A percentile compares a stretch with the other conserved stretches of the same genome.
Evolutionary conservation across 2,888 invertebrate species (phyloP).

Genomic region (Limnephilus marmoratus): DNA sequence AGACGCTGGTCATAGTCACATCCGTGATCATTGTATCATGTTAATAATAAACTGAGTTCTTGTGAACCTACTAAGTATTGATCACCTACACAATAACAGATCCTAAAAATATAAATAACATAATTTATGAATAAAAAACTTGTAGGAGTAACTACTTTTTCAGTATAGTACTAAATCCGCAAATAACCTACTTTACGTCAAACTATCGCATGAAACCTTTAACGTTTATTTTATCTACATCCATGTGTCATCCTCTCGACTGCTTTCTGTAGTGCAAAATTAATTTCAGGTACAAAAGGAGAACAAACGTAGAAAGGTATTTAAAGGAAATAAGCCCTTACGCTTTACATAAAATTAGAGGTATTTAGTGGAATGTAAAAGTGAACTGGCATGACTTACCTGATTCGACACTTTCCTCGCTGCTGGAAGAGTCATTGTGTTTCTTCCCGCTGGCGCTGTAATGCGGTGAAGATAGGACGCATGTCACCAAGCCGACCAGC

Average conservation of each 20-base stretch:
- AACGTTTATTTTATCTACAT: background rate
- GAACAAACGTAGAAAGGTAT: background rate
- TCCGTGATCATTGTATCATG: too few relatives aligned
- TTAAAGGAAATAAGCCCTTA: background rate
- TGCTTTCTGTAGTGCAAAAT: background rate
- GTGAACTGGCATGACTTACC: background rate
- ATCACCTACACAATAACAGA: background rate
- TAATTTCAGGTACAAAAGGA: background rate
- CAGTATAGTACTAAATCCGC: too few relatives aligned
- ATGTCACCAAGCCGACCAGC: constrained; percentile 36
- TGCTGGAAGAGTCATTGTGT: background rate
- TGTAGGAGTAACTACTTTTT: background rate
- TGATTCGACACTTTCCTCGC: background rate
- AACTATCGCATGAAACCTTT: background rate
- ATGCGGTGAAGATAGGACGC: constrained; percentile 16
- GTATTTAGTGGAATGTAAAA: background rate
- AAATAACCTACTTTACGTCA: background rate
- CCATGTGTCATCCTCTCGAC: background rate
- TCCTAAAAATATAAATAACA: background rate
- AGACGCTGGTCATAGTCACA: too few relatives aligned
- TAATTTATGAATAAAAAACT: background rate
- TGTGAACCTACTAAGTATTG: too few relatives aligned
- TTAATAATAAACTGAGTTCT: too few relatives aligned
- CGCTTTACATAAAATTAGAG: background rate
- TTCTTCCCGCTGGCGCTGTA: background rate